These are phyloP conservation scores for Podarcis cretensis DNA, from an alignment of 2,113 vertebrate species.

Conservation along the genomic window DNA sequence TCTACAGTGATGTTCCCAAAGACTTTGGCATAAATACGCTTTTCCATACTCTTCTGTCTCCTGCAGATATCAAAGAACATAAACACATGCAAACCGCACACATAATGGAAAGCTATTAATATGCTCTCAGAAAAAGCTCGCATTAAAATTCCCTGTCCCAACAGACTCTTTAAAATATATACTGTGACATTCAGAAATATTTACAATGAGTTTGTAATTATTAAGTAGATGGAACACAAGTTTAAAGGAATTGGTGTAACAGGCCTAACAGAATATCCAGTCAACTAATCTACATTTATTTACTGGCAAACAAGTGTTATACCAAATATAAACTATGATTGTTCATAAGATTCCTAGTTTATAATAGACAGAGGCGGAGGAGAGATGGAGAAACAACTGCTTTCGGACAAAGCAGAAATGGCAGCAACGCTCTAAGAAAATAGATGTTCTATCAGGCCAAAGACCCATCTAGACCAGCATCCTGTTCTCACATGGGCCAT, in stretches of 20 bases:
- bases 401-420: not conserved
- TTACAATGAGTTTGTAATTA: not conserved
- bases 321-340: not conserved
- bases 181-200: not conserved
- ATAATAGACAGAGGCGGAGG: not conserved
- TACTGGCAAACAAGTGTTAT: not conserved
- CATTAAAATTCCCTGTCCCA: not conserved
- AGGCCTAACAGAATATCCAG: not conserved
- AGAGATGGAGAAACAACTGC: not conserved
- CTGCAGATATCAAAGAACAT: accelerated
- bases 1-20: not conserved
- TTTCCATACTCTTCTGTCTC: not conserved
- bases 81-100: not conserved
- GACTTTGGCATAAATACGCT: not conserved
- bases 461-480: no score
- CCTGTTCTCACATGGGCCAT: no score
- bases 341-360: not conserved
- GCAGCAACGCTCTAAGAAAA: not conserved
- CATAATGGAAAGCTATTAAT: not conserved
- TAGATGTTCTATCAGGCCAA: no score
- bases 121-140: not conserved
- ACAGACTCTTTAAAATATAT: not conserved
- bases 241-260: not conserved
- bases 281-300: not conserved
- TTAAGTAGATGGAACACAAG: not conserved